phyloP scores from a whole-genome alignment of 2,113 vertebrate species.

The Hypomesus transpacificus region DNA sequence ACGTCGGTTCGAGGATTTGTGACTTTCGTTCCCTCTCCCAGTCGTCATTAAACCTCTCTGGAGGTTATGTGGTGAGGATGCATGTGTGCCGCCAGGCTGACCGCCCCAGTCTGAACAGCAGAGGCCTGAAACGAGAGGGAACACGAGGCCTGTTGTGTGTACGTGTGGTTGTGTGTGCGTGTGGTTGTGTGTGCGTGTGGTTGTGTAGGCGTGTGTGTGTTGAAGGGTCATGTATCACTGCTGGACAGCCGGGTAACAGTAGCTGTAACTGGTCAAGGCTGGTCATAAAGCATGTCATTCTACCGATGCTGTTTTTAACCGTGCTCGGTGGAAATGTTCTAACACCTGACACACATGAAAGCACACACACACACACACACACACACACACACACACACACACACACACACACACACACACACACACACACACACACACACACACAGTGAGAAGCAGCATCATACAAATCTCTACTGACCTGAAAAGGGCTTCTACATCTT shows the following conservation, averaged over 20 bases:
- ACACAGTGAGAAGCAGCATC: conserved; percentile 2
- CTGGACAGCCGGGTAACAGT: conserved; percentile 23
- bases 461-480: not conserved
- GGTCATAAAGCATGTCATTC: conserved; percentile 24
- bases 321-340: not conserved
- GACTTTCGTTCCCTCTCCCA: not conserved
- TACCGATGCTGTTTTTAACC: conserved; percentile 9
- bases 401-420: too few species aligned
- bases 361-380: not conserved
- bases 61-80: not conserved
- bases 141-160: conserved; percentile 12
- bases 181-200: conserved; percentile 8
- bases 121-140: not conserved
- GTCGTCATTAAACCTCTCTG: not conserved
- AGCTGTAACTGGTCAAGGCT: conserved; percentile 15
- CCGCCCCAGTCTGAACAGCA: not conserved
- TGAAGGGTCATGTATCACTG: not conserved
- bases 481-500: not conserved
- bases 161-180: not conserved
- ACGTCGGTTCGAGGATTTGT: not conserved
- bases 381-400: not conserved
- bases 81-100: not conserved
- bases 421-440: not conserved
- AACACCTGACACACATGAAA: not conserved
- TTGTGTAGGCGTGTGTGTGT: not conserved